phyloP scores from a whole-genome alignment of 2,888 invertebrate genomes.

The Microplitis deprimator region DNA sequence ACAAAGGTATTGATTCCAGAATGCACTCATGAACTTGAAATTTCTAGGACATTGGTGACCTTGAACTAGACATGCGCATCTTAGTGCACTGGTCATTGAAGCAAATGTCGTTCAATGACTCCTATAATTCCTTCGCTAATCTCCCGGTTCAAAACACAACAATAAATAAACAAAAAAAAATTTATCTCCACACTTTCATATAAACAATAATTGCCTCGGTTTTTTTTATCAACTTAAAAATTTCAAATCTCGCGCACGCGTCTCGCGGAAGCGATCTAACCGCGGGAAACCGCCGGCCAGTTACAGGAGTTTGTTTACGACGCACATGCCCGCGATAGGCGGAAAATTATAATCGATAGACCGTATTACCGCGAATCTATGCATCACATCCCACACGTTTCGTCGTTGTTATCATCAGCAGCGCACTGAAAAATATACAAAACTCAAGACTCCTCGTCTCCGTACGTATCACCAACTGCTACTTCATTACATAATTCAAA shows the following conservation, averaged over 20 bases:
- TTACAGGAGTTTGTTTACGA: constrained; percentile 56
- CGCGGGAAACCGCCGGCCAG: constrained; percentile 58
- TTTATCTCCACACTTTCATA: background rate
- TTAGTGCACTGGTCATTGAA: background rate
- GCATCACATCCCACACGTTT: constrained; percentile 17
- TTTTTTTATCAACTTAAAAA: background rate
- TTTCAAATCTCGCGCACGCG: background rate
- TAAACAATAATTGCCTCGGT: background rate
- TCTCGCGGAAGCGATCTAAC: background rate
- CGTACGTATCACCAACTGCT: background rate
- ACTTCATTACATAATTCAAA: background rate
- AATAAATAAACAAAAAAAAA: background rate
- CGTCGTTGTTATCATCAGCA: constrained; percentile 3
- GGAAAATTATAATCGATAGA: constrained; percentile 60
- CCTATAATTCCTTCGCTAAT: background rate
- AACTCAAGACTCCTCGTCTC: background rate
- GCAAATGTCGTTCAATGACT: background rate
- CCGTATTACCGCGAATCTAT: constrained; percentile 47
- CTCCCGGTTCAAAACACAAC: background rate
- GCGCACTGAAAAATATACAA: too few relatives aligned
- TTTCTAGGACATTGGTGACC: constrained; percentile 38
- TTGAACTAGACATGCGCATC: constrained; percentile 47
- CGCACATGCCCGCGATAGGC: constrained; percentile 62
- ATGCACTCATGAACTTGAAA: background rate
- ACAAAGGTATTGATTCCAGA: background rate